Conservation (phyloP, 2,888 invertebrate genomes). For the Parnassius orleans region DNA sequence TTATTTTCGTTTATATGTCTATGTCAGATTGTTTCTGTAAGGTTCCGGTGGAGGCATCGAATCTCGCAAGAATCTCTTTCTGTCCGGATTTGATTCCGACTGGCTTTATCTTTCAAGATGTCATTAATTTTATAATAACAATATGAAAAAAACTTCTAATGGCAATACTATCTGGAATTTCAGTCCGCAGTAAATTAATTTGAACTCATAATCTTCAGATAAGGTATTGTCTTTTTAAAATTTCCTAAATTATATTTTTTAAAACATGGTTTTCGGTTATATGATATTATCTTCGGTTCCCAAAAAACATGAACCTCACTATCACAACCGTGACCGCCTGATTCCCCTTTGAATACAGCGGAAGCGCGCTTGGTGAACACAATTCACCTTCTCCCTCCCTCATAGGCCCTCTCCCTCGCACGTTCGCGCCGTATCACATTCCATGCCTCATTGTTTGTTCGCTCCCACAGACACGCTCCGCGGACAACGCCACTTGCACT, state of each 20-base stretch:
- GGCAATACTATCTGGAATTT: too few relatives aligned
- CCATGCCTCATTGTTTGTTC: slow-evolving; percentile 64
- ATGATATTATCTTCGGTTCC: slow-evolving; percentile 14
- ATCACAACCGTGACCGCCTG: not conserved
- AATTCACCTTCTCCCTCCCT: slow-evolving; percentile 1
- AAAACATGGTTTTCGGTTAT: slow-evolving; percentile 1
- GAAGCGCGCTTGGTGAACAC: slow-evolving; percentile 46
- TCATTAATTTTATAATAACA: too few relatives aligned
- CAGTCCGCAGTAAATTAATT: too few relatives aligned
- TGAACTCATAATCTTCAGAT: too few relatives aligned
- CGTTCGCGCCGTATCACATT: slow-evolving; percentile 55
- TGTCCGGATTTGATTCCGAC: too few relatives aligned
- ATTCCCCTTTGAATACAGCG: slow-evolving; percentile 40
- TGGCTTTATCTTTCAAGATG: too few relatives aligned
- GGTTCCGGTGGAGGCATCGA: too few relatives aligned
- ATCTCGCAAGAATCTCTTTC: too few relatives aligned
- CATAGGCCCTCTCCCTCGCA: slow-evolving; percentile 22
- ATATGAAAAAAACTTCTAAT: too few relatives aligned
- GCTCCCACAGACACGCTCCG: slow-evolving; percentile 67
- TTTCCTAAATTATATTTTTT: not conserved
- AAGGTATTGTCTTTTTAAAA: too few relatives aligned
- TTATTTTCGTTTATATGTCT: too few relatives aligned
- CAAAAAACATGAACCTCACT: not conserved
- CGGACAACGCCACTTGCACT: slow-evolving; percentile 37
- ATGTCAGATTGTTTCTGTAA: too few relatives aligned